Evolutionary conservation across 1,140 invertebrate genomes (phyloP), one percentile per base, ranked within the genome.

Genomic region (Drosophila cardini): DNA sequence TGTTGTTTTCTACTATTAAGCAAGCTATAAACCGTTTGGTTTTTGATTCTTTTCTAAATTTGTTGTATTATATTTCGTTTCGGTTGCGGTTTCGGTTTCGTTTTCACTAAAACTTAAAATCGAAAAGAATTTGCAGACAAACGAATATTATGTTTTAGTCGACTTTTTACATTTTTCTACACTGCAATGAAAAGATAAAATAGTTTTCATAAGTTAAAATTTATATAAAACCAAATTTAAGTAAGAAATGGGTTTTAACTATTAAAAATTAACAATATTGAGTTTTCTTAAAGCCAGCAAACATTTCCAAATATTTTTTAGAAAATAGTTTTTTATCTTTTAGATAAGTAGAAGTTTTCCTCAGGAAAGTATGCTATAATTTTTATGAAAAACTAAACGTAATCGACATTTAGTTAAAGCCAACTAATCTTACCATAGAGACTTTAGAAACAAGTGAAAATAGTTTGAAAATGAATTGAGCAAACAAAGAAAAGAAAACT

Each of bases 81-180:
- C 21, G 58, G 58, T 50, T 48, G 13, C 45, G 30, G 18, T 62
- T 79, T 78, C 34, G 50, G 40, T 83, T 82, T 78, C 57, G 69
- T 70, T 70, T 81, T 84, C 69, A 71, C 56, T 77, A 70, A 55
- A 89, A 89, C 72, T 76, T 89, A 89, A 84, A 80, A 75, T 90
- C 87, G 71, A 80, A 85, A 90, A 81, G 73, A 84, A 90, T 81
- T 74, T 85, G 82, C 73, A 78, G 83, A 72, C 78, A 90, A 90
- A 89, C 78, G 57, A 91, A 89, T 89, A 80, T 78, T 80, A 74
- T 90, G 84, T 76, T 84, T 80, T 84, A 87, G 86, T 90, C 86
- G 85, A 90, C 82, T 90, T 85, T 90, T 90, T 90, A 90, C 89
- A 90, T 90, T 77, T 87, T 90, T 90, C 89, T 90, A 90, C 89